phyloP scores from a whole-genome alignment of 1,140 invertebrate genomes.

The Drosophila pseudoobscura region DNA sequence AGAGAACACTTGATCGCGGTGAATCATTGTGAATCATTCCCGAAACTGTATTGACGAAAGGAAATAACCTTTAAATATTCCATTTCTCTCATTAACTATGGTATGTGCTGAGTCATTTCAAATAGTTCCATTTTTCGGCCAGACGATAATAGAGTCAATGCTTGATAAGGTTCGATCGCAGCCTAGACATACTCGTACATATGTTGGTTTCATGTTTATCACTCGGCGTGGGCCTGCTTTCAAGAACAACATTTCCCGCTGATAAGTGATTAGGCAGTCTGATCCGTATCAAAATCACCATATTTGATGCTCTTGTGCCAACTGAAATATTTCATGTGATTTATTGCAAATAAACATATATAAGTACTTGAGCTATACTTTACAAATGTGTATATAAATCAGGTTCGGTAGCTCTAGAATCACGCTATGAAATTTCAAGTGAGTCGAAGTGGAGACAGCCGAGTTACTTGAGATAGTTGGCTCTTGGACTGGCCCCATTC shows the following conservation, averaged over 20 bases:
- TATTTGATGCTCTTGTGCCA: conserved; percentile 10
- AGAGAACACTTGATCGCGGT: no score
- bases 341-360: not conserved
- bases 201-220: conserved; percentile 32
- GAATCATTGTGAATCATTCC: conserved; percentile 44
- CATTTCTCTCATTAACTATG: conserved; percentile 7
- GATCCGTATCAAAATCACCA: conserved; percentile 19
- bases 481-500: not conserved
- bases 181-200: conserved; percentile 27
- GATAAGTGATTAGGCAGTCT: conserved; percentile 10
- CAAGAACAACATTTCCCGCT: conserved; percentile 28
- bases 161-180: conserved; percentile 48
- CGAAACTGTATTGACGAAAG: conserved; percentile 33
- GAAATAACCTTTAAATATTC: no score
- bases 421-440: conserved; percentile 18
- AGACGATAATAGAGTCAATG: conserved; percentile 56
- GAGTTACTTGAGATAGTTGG: conserved; percentile 29
- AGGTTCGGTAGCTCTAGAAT: conserved; percentile 15
- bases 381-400: conserved; percentile 5
- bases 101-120: conserved; percentile 26
- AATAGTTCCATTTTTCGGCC: conserved; percentile 35
- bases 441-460: conserved; percentile 17
- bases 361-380: not conserved
- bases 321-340: conserved; percentile 9
- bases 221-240: conserved; percentile 33